A percentile compares a stretch with the other conserved stretches of the same genome.
phyloP scores from a whole-genome alignment of 23 tunicate species.

The Trididemnum miniatum region DNA sequence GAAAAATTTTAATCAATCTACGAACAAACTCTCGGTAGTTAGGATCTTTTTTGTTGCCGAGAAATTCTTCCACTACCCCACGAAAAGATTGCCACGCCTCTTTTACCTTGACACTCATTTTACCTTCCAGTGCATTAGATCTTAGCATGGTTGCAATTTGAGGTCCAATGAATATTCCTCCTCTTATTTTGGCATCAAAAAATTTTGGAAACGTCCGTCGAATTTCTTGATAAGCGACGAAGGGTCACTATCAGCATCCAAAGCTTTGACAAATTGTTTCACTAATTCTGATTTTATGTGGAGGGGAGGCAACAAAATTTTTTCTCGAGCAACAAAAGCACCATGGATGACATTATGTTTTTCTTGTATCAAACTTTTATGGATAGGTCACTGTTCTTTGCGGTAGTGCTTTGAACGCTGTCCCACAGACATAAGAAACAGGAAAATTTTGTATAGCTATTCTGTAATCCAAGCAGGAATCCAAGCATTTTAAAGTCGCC shows the following conservation, averaged over 20 bases:
- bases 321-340: constrained; percentile 9
- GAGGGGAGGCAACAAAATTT: constrained; percentile 21
- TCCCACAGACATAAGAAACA: constrained; percentile 43
- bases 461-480: constrained; percentile 12
- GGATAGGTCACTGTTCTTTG: not conserved
- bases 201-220: constrained; percentile 18
- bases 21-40: constrained; percentile 25
- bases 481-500: constrained; percentile 34
- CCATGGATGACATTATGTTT: constrained; percentile 19
- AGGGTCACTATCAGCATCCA: constrained; percentile 15
- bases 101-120: constrained; percentile 36
- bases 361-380: constrained; percentile 23
- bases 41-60: constrained; percentile 25
- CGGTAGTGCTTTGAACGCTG: constrained; percentile 21
- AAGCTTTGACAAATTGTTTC: constrained; percentile 41
- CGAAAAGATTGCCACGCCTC: constrained; percentile 36
- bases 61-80: constrained; percentile 32
- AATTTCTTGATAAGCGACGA: constrained; percentile 27
- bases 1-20: constrained; percentile 17
- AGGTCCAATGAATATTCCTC: constrained; percentile 22
- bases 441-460: constrained; percentile 25
- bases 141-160: constrained; percentile 25
- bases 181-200: constrained; percentile 28
- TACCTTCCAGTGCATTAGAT: constrained; percentile 22
- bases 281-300: constrained; percentile 12